These are phyloP conservation scores for Gryon sp. DNA, from an alignment of 1,140 invertebrate genomes.

Conservation along the genomic window DNA sequence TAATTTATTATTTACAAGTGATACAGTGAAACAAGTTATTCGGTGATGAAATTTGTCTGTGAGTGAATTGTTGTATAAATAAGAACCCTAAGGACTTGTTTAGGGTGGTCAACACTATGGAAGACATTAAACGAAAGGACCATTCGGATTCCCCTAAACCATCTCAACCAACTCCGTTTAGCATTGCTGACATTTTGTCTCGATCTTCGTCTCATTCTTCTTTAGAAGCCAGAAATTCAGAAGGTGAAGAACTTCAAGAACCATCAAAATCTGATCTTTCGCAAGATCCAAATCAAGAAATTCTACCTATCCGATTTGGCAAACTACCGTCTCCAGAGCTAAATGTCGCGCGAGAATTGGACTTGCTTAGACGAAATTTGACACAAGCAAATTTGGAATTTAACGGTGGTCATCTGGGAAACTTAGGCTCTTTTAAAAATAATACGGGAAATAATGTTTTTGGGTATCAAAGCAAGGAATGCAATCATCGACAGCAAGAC, in stretches of 20 bases:
- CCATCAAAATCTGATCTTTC: conserved; percentile 36
- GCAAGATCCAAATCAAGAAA: conserved; percentile 36
- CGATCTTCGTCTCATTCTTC: conserved; percentile 60
- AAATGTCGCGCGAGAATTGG: conserved; percentile 71
- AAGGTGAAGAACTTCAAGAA: conserved; percentile 56
- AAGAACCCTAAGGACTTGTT: not conserved
- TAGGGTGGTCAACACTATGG: not conserved
- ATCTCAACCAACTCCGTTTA: conserved; percentile 75
- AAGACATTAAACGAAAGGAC: conserved; percentile 61
- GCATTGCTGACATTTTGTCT: conserved; percentile 77
- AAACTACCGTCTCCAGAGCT: conserved; percentile 69
- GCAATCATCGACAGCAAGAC: conserved; percentile 72
- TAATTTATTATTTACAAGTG: not conserved
- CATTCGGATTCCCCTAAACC: conserved; percentile 68
- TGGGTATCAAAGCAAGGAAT: conserved; percentile 69
- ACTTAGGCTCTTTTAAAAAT: conserved; percentile 66
- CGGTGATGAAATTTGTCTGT: conserved; percentile 9
- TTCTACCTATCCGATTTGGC: conserved; percentile 51
- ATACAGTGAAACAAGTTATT: not conserved
- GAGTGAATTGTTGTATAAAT: no score
- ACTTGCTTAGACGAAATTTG: conserved; percentile 69
- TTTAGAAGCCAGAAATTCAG: conserved; percentile 56
- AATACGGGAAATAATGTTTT: conserved; percentile 22
- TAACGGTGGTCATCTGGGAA: conserved; percentile 60
- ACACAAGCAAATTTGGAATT: conserved; percentile 74